Evolutionary conservation across 2,888 invertebrate genomes (phyloP), one percentile per base, ranked within the genome.

Genomic region (Epinotia brunnichana): DNA sequence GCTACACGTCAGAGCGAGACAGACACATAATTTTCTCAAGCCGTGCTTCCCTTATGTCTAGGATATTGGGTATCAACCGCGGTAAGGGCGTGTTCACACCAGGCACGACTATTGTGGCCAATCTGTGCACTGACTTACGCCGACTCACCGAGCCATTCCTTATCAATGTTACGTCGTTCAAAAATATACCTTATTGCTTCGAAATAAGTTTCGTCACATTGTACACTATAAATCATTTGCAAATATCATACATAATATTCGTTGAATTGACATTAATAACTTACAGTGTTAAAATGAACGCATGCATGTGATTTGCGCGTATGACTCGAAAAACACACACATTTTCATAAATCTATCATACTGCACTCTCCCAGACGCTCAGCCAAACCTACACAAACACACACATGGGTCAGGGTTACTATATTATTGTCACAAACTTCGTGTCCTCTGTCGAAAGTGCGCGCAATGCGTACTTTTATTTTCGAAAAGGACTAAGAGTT

Each of bases 1-100:
- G 13, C 19, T 64, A 64, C 54, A 64, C 9, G 64, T 64, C 53
- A 54, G 39, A 54, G 63, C 61, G 44, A 24, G 61, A 24, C 19
- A 64, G 48, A 19, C 53, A 63, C 17, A 62, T 62, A 64, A 2
- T 64, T 9, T 21, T 54, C 19, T 13, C 19, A 39, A 53, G 19
- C 21, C 53, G 39, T 53, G 54, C 53, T 62, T 29, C 48, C 61
- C 57, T 57, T 61, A 62, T 29, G 62, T 39, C 11, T 62, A 48
- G 62, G 44, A 48, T 17, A 24, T 29, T 24, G 62, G 62, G 24
- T 48, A 63, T n/a, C 60, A 17, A 53, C 15, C 44, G 5, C 17
- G 19, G 53, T 53, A 17, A 17, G 53, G 19, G 61, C 21, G 41
- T 1, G 44, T 7, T 13, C 44, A 10, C 61, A 24, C 44, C 44